Evolutionary conservation across 2,888 invertebrate species (phyloP), one percentile per base, ranked within the genome.

Genomic region (Mamestra brassicae): DNA sequence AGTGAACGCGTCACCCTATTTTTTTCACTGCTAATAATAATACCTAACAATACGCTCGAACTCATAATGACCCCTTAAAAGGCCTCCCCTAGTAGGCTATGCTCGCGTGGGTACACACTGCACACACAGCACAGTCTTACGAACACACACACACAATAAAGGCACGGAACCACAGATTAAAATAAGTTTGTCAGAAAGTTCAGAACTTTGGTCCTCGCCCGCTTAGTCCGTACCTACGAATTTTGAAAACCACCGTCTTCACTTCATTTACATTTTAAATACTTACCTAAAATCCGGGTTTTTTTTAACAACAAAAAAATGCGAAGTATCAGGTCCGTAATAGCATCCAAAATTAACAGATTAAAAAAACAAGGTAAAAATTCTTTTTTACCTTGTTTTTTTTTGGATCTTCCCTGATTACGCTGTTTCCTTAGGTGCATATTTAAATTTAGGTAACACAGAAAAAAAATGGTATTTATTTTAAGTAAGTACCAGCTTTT

Each of bases 61-160:
- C 17, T n/a, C 11, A 26, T 38, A 36, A 34, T 76, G 10, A 15
- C 13, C 13, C 45, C 15, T 15, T 38, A 8, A 13, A 75, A 76
- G 54, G 61, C 34, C 34, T 36, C 42, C 55, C 70, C 61, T 34
- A 36, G 70, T 71, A 26, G 61, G 71, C 17, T 26, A 11, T 2
- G n/a, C 47, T 36, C 13, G 62, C 55, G 50, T 76, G 55, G 62
- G 50, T 62, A 17, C 50, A 57, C 70, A 66, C 8, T 62, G 26
- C 50, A 57, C 70, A 66, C 8, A 34, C 45, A 38, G 15, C 61
- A 38, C 76, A 26, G 26, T 26, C 26, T 26, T 26, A 38, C 38
- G 61, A 17, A 26, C 52, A 26, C 38, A 68, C 34, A 74, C 42
- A 60, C 54, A 26, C 42, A 2, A 75, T 26, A 36, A 15, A 58